Percentiles rank a stretch among this genome's conserved stretches.
phyloP scores from a whole-genome alignment of 2,888 invertebrate genomes.

The Ganaspis brasiliensis region DNA sequence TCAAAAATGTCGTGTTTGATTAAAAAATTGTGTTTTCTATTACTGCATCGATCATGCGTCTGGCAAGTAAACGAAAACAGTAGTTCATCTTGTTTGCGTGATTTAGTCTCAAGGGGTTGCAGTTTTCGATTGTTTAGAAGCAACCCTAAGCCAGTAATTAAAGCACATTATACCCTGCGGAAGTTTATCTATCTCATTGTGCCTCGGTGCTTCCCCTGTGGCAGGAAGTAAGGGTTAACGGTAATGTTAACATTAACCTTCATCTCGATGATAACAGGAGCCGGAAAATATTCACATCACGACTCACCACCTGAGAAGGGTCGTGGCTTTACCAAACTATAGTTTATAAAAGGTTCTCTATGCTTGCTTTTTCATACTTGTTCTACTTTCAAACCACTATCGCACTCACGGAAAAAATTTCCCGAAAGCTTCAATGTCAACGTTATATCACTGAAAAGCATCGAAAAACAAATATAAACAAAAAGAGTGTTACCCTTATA shows the following conservation, averaged over 20 bases:
- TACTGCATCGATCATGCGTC: too few relatives aligned
- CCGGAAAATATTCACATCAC: constrained; percentile 43
- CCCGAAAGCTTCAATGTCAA: neutral
- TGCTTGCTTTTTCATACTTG: neutral
- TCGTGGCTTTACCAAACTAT: neutral
- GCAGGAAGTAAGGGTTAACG: constrained; percentile 39
- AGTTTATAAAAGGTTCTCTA: neutral
- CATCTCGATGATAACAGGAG: constrained; percentile 39
- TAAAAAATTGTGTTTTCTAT: too few relatives aligned
- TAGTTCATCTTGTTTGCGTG: constrained; percentile 18
- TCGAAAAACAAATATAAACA: neutral
- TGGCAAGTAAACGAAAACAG: neutral
- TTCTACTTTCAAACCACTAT: constrained; percentile 32
- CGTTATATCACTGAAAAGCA: constrained; percentile 23
- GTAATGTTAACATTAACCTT: constrained; percentile 45
- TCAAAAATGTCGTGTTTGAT: too few relatives aligned
- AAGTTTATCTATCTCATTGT: constrained; percentile 56
- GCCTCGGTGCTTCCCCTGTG: constrained; percentile 20
- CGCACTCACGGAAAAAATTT: neutral
- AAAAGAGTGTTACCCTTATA: neutral
- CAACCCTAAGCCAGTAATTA: constrained; percentile 54
- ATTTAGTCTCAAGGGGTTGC: constrained; percentile 20
- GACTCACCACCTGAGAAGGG: constrained; percentile 30
- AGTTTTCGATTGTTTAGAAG: constrained; percentile 40
- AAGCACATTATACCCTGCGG: constrained; percentile 58